These are phyloP conservation scores for Hipparchia sbordonii DNA, from an alignment of 2,888 invertebrate species.

Conservation along the genomic window DNA sequence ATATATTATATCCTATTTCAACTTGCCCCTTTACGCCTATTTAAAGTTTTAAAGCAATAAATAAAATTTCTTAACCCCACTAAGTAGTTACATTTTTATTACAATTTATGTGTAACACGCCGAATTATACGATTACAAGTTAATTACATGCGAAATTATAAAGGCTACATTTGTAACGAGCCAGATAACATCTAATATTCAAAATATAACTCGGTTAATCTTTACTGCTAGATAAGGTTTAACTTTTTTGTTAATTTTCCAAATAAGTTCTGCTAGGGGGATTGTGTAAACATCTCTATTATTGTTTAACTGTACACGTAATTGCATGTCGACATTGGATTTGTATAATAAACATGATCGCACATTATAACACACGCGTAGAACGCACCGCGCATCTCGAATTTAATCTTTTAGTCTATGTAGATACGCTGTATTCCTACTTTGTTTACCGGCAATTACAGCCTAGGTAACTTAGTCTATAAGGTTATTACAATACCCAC, in stretches of 20 bases:
- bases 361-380: not conserved
- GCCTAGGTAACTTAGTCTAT: no score
- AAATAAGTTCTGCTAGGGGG: conserved; percentile 1
- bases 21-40: not conserved
- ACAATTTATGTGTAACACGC: conserved; percentile 28
- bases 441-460: no score
- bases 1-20: not conserved
- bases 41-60: not conserved
- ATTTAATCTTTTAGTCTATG: no score
- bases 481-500: no score
- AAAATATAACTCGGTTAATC: conserved; percentile 20
- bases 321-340: conserved; percentile 5
- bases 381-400: not conserved
- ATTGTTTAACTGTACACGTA: conserved; percentile 4
- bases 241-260: conserved; percentile 15
- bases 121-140: conserved; percentile 29
- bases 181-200: conserved; percentile 32
- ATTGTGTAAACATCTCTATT: conserved; percentile 22
- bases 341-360: not conserved
- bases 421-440: no score
- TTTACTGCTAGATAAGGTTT: conserved; percentile 18
- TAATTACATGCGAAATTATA: conserved; percentile 36
- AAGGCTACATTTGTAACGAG: conserved; percentile 35
- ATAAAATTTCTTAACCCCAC: conserved; percentile 27
- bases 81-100: conserved; percentile 27